A percentile compares a stretch with the other conserved stretches of the same genome.
These are phyloP conservation scores for Argyresthia goedartella DNA, from an alignment of 2,888 invertebrate species.

Conservation along the genomic window DNA sequence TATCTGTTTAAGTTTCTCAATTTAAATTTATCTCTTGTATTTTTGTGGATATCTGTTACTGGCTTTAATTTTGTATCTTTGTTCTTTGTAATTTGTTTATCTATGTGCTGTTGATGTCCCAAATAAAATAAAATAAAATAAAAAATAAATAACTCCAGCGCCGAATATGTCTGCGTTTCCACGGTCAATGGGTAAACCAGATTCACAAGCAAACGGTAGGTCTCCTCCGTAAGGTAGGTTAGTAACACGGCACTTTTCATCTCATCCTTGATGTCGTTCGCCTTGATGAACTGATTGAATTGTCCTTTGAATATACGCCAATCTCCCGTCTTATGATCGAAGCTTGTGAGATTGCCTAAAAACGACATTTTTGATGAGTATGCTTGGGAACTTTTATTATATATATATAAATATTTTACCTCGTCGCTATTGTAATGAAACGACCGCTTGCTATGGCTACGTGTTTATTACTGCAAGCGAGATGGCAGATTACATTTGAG, in stretches of 20 bases:
- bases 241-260: not conserved
- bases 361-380: not conserved
- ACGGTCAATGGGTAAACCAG: not conserved
- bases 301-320: not conserved
- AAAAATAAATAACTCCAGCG: not conserved
- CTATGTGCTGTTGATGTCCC: too few relatives aligned
- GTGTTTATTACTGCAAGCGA: too few relatives aligned
- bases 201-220: not conserved
- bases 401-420: too few relatives aligned
- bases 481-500: too few relatives aligned
- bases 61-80: too few relatives aligned
- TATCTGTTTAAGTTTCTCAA: too few relatives aligned
- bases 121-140: too few relatives aligned
- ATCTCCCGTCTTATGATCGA: not conserved
- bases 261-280: not conserved
- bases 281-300: not conserved
- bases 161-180: not conserved
- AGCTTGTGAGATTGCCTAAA: not conserved
- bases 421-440: too few relatives aligned
- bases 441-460: too few relatives aligned
- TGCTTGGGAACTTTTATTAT: not conserved
- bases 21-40: too few relatives aligned
- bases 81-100: too few relatives aligned
- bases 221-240: not conserved
- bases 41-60: too few relatives aligned